Evolutionary conservation across 2,888 invertebrate species (phyloP).

Genomic region (Buathra laborator): DNA sequence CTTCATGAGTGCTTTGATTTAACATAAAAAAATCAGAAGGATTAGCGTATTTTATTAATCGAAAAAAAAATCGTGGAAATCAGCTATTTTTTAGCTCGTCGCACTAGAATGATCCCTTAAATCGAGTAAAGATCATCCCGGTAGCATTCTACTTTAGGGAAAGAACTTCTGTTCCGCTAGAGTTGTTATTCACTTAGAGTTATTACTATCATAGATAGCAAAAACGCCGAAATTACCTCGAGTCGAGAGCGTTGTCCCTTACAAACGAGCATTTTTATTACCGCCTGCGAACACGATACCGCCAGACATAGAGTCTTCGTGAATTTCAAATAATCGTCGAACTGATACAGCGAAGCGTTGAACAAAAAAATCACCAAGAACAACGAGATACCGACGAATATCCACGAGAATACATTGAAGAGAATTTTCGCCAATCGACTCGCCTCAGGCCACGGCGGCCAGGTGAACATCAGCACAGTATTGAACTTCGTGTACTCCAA

Average conservation of each 20-base stretch:
- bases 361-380: slow-evolving; percentile 69
- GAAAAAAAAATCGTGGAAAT: too few species aligned
- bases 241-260: slow-evolving; percentile 60
- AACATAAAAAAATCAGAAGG: too few species aligned
- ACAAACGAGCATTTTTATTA: slow-evolving; percentile 56
- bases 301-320: slow-evolving; percentile 75
- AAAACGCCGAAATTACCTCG: slow-evolving; percentile 30
- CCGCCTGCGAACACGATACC: slow-evolving; percentile 72
- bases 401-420: slow-evolving; percentile 71
- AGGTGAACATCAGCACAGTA: slow-evolving; percentile 67
- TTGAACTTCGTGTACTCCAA: slow-evolving; percentile 58
- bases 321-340: slow-evolving; percentile 68
- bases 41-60: too few species aligned
- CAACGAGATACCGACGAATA: slow-evolving; percentile 64
- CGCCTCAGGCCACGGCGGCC: slow-evolving; percentile 70
- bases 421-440: slow-evolving; percentile 61
- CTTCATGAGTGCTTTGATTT: too few species aligned
- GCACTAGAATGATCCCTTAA: too few species aligned
- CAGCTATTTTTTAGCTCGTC: too few species aligned
- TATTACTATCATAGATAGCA: too few species aligned
- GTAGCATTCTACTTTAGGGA: too few species aligned
- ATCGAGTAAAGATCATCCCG: too few species aligned
- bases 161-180: too few species aligned
- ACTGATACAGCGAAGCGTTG: slow-evolving; percentile 71
- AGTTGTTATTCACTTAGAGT: too few species aligned